Base-by-base conservation (phyloP, 2,888 invertebrate genomes). In the Stegophylla sp. region DNA sequence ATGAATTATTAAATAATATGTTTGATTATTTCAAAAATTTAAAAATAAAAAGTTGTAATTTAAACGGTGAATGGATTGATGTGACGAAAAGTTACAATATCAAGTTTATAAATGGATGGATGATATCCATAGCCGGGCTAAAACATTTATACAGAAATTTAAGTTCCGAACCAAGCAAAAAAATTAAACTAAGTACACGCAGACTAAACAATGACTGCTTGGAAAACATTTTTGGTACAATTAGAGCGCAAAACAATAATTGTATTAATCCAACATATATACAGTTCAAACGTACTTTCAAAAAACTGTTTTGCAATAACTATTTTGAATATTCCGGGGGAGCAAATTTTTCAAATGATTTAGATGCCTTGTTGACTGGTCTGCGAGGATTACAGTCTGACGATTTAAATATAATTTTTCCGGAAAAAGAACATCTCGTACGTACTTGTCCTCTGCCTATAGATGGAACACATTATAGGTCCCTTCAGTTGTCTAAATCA, bases 271-370 rank as follows among this genome's bases (percentile, higher is more conserved):
- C 59, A 12, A 59, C 59, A 13, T n/a, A 4, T 59, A 59, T 59
- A 17, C 59, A 59, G 3, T 59, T 59, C 0, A 7, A 59, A 12
- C 59, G 59, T 59, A 59, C 59, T 3, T 59, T 59, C 3, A 59
- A 59, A 59, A 59, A 59, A 4, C 23, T 26, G 2, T 59, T 26
- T 26, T 26, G 3, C 0, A 15, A 26, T 26, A 59, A 26, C 13
- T 59, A 59, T 26, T 59, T 59, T 59, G 59, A 59, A 26, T 59
- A 59, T 59, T 12, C 7, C 26, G 61, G 28, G 28, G 61, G 61
- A 20, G 61, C 26, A 4, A 61, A 61, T 61, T 61, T 15, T 61
- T 28, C 28, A 13, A 28, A 61, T 13, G 28, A 61, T 4, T 5
- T 61, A 61, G 26, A 61, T 15, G 4, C 15, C 4, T 26, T 61